Evolutionary conservation across 1,140 invertebrate genomes (phyloP), one percentile per base, ranked within the genome.

Genomic region (Calosoma granatense): DNA sequence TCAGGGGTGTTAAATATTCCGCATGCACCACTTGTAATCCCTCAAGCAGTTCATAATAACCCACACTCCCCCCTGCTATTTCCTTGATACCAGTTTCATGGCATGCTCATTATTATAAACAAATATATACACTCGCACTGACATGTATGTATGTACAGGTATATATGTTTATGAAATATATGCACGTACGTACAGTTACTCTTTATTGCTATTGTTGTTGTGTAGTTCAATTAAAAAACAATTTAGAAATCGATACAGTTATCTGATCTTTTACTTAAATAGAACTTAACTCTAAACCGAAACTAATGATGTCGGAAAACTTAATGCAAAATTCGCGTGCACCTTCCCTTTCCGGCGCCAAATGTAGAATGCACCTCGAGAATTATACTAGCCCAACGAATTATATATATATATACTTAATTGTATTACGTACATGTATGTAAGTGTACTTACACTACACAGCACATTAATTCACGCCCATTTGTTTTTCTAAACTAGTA

Each of bases 201-300:
- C 26, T 36, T 36, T 36, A n/a, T 36, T 36, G 26, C n/a, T 6
- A 36, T 36, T 36, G 6, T 36, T 9, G 6, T 47, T 47, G 17
- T 47, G 6, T 47, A 17, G 41, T 6, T 17, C 41, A 47, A 47
- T 47, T 47, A 47, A 47, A 47, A 47, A 47, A 47, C 41, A 47
- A 47, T 47, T 47, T 47, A 47, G 9, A 17, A 47, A 47, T 47
- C 41, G 41, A 47, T 47, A 17, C 41, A n/a, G 6, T 47, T 47
- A 47, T 47, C 41, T 47, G 41, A 47, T 47, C 9, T 47, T 47
- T 47, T 47, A 47, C 41, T 47, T 47, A 47, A 47, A 47, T 47
- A 47, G 41, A 47, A 47, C 41, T 47, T 47, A 47, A 47, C 41
- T 17, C 41, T 47, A 47, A 47, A 47, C 41, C 41, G 41, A 47